Conservation (phyloP, 2,113 vertebrate species). For the Dolichotis patagonum region DNA sequence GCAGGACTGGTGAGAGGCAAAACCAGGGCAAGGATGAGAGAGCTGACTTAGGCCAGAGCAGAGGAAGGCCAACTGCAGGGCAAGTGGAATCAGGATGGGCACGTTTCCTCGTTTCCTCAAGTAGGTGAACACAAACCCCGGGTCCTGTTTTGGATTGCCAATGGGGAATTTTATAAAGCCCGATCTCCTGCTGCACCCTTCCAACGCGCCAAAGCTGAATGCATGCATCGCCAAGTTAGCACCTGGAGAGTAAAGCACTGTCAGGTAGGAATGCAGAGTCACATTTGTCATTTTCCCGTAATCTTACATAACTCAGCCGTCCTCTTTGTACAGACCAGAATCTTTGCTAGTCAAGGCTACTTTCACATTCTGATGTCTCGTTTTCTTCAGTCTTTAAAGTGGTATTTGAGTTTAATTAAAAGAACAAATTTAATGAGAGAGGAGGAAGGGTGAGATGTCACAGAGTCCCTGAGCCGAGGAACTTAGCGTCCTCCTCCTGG, state of each 20-base stretch:
- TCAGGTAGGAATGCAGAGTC: conserved; percentile 2
- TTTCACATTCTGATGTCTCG: conserved; percentile 19
- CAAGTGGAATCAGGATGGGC: not conserved
- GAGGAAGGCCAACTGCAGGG: not conserved
- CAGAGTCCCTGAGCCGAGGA: not conserved
- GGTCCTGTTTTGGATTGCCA: not conserved
- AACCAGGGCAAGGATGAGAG: not conserved
- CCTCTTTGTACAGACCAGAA: not conserved
- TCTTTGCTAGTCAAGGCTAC: not conserved
- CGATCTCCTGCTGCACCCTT: not conserved
- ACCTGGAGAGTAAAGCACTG: not conserved
- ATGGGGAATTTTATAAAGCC: not conserved
- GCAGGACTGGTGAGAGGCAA: not conserved
- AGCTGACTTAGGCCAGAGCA: not conserved
- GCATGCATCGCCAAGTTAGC: conserved; percentile 3
- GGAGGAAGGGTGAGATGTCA: not conserved
- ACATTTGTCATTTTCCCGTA: not conserved
- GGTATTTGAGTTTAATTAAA: conserved; percentile 34
- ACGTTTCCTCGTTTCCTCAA: not conserved
- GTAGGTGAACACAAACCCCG: not conserved
- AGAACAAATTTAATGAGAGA: not conserved
- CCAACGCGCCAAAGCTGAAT: not conserved
- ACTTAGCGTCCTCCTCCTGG: not conserved
- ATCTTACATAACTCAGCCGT: not conserved
- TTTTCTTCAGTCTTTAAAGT: not conserved